Conservation (phyloP, 2,797 vertebrate species). For the Pteronotus mesoamericanus region DNA sequence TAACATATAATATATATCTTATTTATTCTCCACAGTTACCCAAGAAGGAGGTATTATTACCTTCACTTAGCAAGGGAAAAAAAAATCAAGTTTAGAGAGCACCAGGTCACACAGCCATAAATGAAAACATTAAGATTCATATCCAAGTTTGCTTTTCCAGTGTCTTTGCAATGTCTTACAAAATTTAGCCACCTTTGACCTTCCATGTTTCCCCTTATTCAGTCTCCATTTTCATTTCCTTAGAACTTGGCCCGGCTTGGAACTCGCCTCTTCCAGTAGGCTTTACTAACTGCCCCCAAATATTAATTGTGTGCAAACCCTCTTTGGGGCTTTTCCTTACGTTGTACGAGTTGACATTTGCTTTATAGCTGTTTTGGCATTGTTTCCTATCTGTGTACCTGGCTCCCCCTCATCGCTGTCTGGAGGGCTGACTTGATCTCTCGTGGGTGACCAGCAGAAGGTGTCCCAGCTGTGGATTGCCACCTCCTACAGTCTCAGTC, state of each 20-base stretch:
- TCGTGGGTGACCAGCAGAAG: background rate
- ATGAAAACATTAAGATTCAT: background rate
- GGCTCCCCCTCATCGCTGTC: background rate
- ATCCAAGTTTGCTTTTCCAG: background rate
- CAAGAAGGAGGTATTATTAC: background rate
- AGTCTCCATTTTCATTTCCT: background rate
- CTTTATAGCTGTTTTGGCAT: background rate
- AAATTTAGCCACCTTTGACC: background rate
- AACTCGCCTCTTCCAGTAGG: background rate
- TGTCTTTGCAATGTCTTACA: background rate
- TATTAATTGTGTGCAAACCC: background rate
- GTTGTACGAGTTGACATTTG: background rate
- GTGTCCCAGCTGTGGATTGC: background rate
- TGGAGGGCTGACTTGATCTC: background rate
- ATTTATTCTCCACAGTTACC: background rate
- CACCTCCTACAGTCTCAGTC: background rate
- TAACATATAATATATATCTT: background rate
- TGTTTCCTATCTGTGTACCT: background rate
- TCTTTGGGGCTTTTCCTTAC: background rate
- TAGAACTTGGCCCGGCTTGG: background rate
- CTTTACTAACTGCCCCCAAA: background rate
- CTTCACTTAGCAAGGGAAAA: background rate
- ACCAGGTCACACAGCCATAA: background rate
- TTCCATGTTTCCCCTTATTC: background rate
- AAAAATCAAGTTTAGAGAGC: background rate